phyloP scores from a whole-genome alignment of 2,113 vertebrate genomes.

The Hoplias malabaricus region DNA sequence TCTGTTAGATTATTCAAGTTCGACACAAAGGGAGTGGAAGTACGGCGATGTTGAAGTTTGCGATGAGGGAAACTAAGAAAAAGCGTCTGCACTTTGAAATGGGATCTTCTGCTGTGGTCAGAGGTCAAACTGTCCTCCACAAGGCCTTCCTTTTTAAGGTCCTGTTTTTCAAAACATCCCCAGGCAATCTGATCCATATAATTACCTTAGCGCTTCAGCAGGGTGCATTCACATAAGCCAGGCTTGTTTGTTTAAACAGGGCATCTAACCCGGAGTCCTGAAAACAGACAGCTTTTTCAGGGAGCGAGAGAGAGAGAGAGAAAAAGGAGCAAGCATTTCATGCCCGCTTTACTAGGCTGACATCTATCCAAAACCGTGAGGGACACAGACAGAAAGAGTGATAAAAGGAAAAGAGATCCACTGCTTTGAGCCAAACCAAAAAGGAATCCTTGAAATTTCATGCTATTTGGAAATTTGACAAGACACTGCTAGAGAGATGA shows the following conservation, averaged over 20 bases:
- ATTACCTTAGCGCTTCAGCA: conserved; percentile 48
- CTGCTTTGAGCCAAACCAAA: conserved; percentile 16
- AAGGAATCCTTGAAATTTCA: conserved; percentile 32
- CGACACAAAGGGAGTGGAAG: conserved; percentile 40
- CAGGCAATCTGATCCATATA: conserved; percentile 49
- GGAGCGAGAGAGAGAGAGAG: background rate
- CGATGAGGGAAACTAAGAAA: conserved; percentile 47
- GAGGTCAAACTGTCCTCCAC: conserved; percentile 55
- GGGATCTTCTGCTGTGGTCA: conserved; percentile 46
- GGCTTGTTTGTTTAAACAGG: conserved; percentile 52
- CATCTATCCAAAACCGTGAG: conserved; percentile 15
- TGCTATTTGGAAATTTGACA: conserved; percentile 29
- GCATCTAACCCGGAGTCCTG: conserved; percentile 31
- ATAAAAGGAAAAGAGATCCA: background rate
- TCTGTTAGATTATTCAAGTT: conserved; percentile 47
- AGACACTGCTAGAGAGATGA: background rate
- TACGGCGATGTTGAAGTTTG: conserved; percentile 32
- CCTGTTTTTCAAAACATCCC: conserved; percentile 55
- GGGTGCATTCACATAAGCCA: conserved; percentile 35
- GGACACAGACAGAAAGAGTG: background rate
- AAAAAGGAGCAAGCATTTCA: conserved; percentile 22
- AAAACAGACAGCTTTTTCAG: conserved; percentile 37
- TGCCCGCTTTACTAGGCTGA: conserved; percentile 26
- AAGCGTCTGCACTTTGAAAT: conserved; percentile 59
- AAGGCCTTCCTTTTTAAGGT: conserved; percentile 52